phyloP scores from a whole-genome alignment of 2,113 vertebrate species.

The Antechinus stuartii region DNA sequence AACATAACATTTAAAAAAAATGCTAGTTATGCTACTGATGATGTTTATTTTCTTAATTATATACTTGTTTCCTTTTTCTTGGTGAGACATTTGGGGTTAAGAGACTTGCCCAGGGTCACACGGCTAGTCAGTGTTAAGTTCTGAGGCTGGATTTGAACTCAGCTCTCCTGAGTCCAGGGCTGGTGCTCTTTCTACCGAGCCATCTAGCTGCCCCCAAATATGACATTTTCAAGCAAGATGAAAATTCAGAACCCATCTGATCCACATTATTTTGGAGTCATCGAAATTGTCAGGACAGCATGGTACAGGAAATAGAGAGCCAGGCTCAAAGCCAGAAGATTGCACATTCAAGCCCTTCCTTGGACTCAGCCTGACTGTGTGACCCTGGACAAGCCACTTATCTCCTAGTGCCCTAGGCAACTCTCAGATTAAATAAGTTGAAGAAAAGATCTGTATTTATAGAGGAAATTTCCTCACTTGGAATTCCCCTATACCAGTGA shows the following conservation, averaged over 20 bases:
- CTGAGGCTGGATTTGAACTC: no score
- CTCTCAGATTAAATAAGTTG: background rate
- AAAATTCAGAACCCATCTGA: background rate
- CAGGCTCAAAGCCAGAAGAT: background rate
- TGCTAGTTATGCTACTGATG: no score
- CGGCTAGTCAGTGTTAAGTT: no score
- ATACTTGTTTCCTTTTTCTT: no score
- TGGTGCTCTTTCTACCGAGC: no score
- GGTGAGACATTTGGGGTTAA: no score
- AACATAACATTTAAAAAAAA: background rate
- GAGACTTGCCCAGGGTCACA: no score
- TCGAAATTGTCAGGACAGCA: background rate
- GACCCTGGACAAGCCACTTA: background rate
- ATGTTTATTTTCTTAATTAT: no score
- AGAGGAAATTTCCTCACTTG: background rate
- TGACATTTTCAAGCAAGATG: background rate
- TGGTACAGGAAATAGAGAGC: background rate
- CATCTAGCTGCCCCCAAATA: background rate
- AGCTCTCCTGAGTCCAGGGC: no score
- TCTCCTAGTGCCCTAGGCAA: background rate
- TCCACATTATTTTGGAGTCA: background rate
- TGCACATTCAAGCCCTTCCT: background rate
- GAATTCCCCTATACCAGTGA: background rate
- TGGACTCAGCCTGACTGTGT: background rate
- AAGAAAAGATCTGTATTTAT: background rate